phyloP scores from a whole-genome alignment of 2,113 vertebrate genomes.

The Gila orcuttii region DNA sequence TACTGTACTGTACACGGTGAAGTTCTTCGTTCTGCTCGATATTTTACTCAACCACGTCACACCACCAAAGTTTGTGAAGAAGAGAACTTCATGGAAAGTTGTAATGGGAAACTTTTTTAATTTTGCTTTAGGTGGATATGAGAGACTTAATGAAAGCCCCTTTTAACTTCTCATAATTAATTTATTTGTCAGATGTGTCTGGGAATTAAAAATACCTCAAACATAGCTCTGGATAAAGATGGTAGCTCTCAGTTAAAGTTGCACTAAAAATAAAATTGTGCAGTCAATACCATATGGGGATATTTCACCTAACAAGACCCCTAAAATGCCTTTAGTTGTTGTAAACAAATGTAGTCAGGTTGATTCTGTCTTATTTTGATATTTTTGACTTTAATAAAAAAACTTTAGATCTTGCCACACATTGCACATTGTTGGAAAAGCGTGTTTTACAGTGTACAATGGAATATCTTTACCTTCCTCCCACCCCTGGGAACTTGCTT shows the following conservation, averaged over 20 bases:
- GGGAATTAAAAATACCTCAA: not conserved
- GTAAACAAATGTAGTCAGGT: not conserved
- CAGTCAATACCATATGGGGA: not conserved
- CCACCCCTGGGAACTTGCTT: constrained; percentile 72
- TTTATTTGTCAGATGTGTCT: not conserved
- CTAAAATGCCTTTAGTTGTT: too few relatives aligned
- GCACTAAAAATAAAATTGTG: not conserved
- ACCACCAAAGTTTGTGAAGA: not conserved
- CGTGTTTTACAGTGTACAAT: not conserved
- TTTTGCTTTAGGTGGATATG: not conserved
- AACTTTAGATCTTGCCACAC: not conserved
- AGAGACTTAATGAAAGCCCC: not conserved
- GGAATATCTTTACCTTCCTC: constrained; percentile 76
- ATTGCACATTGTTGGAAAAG: not conserved
- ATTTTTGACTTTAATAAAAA: not conserved
- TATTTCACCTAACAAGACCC: not conserved
- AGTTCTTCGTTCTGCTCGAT: not conserved
- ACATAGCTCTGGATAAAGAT: not conserved
- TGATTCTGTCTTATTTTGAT: not conserved
- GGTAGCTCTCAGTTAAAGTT: not conserved
- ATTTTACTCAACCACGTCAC: constrained; percentile 3
- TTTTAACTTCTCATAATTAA: not conserved
- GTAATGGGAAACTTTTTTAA: not conserved
- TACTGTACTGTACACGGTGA: not conserved
- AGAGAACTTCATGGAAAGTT: not conserved